These are phyloP conservation scores for Uropsilus gracilis DNA, from an alignment of 2,113 vertebrate genomes.

Conservation along the genomic window DNA sequence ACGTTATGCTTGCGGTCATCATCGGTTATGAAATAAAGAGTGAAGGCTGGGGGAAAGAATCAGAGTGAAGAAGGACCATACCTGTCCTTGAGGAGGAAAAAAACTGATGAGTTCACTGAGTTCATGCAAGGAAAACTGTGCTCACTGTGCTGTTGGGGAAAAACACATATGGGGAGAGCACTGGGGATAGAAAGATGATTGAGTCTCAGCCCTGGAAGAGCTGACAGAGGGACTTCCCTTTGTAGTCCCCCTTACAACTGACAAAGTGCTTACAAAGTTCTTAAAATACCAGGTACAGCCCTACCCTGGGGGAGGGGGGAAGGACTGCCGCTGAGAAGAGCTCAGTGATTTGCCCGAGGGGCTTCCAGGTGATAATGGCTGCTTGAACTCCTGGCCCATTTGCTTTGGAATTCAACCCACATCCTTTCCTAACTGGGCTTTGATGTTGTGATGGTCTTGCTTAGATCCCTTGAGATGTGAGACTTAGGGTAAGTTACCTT, in stretches of 20 bases:
- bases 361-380: not conserved
- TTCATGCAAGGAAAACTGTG: not conserved
- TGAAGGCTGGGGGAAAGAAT: not conserved
- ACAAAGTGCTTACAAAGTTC: not conserved
- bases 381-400: not conserved
- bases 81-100: not conserved
- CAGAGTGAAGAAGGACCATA: not conserved
- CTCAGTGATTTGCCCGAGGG: not conserved
- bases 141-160: not conserved
- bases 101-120: too few relatives aligned
- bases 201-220: not conserved
- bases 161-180: not conserved
- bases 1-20: not conserved
- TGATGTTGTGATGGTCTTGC: not conserved
- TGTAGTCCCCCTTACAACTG: not conserved
- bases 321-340: not conserved
- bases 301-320: not conserved
- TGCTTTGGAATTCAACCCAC: not conserved
- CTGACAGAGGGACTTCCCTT: not conserved
- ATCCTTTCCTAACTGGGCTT: not conserved
- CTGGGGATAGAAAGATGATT: not conserved
- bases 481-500: constrained; percentile 14
- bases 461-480: not conserved
- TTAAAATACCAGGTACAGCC: not conserved
- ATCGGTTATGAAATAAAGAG: constrained; percentile 36